Evolutionary conservation across 2,113 vertebrate genomes (phyloP), one percentile per base, ranked within the genome.

Genomic region (Cyprinodon variegatus): DNA sequence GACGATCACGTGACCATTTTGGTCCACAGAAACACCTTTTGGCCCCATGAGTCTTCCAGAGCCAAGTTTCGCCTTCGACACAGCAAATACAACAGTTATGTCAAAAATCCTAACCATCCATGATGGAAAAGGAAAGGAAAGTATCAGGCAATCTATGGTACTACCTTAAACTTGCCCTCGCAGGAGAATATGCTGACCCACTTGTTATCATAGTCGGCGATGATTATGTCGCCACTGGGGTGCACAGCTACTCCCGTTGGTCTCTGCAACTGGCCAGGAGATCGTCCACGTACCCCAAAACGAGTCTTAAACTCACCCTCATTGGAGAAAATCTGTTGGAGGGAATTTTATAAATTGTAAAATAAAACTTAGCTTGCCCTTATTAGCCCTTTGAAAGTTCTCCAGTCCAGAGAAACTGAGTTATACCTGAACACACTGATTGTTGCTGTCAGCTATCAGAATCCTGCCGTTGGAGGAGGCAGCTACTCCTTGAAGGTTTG

Each of bases 151-250:
- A 29, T 17, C 20, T 12, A 4, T 50, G 39, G 20, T 46, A 76
- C 0, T 89, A 98, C 98, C 96, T 99, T 99, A 89, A 97, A 99
- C 90, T 99, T 99, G 46, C 98, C 98, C 64, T 99, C 98, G 3
- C 93, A 93, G 76, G 96, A 96, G 92, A 99, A 99, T 92, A 99
- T 98, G 97, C 97, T 98, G 87, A 99, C 97, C 98, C 97, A 99
- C 76, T 99, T 99, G 88, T 99, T 99, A 87, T 99, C 98, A 1
- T 99, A 99, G 88, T 99, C 98, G 3, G 98, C 98, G 13, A 99
- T 97, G 88, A 99, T 99, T 72, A 99, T 97, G 92, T 99, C 98
- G 63, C 97, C 97, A 17, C 95, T 96, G 61, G 97, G 97, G 89
- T 99, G 98, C 59, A 99, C 96, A 0, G 97, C 97, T 1, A 99